Percentiles rank a stretch among this genome's conserved stretches.
Conservation (phyloP, 2,797 vertebrate genomes). For the Fistularia commersonii region DNA sequence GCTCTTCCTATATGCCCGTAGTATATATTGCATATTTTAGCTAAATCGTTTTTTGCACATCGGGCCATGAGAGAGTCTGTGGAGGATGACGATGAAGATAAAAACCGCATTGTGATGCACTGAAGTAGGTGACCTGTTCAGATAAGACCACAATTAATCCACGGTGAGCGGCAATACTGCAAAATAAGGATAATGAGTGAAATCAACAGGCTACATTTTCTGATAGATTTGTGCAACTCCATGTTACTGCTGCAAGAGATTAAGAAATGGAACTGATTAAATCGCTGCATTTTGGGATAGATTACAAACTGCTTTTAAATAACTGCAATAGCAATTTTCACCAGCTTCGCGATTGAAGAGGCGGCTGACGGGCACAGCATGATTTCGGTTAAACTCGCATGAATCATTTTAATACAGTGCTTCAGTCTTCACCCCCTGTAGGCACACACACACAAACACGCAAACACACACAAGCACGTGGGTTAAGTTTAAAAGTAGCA, state of each 20-base stretch:
- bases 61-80: conserved; percentile 69
- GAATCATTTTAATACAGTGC: conserved; percentile 79
- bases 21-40: conserved; percentile 58
- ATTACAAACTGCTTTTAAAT: conserved; percentile 87
- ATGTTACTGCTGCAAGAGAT: conserved; percentile 76
- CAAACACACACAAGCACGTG: conserved; percentile 14
- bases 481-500: neutral
- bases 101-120: conserved; percentile 71
- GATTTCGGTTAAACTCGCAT: conserved; percentile 80
- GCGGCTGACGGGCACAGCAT: conserved; percentile 77
- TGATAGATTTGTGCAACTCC: conserved; percentile 79
- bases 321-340: conserved; percentile 81
- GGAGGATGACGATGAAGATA: conserved; percentile 75
- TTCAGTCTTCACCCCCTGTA: conserved; percentile 70
- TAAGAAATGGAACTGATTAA: conserved; percentile 83
- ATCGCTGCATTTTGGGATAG: conserved; percentile 81
- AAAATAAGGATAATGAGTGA: conserved; percentile 84
- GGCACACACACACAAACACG: conserved; percentile 35
- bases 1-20: conserved; percentile 10
- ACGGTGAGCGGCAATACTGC: conserved; percentile 73
- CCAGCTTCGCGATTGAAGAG: conserved; percentile 76
- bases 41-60: conserved; percentile 66
- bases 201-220: conserved; percentile 79
- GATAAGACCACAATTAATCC: conserved; percentile 83
- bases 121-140: conserved; percentile 79